Percentiles rank a stretch among this genome's conserved stretches.
Conservation (phyloP, 2,113 vertebrate genomes). For the Cacatua alba region DNA sequence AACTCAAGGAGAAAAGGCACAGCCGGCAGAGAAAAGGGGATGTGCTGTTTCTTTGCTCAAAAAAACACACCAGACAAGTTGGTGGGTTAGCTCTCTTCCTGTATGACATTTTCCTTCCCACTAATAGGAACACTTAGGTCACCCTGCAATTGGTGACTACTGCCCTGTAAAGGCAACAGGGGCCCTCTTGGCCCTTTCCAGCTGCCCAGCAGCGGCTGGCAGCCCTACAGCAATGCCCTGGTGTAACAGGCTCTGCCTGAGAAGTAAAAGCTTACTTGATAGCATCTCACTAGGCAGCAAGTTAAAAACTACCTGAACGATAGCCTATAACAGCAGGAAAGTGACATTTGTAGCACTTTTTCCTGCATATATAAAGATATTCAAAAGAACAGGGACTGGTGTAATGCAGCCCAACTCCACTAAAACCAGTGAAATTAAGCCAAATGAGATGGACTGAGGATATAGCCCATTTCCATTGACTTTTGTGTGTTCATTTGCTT, state of each 20-base stretch:
- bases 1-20: background rate
- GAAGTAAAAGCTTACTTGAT: background rate
- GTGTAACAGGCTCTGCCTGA: background rate
- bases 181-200: background rate
- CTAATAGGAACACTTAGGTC: background rate
- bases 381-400: background rate
- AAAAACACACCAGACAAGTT: background rate
- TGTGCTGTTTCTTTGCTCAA: background rate
- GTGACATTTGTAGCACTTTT: background rate
- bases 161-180: fast-evolving
- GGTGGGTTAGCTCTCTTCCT: background rate
- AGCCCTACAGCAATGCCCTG: background rate
- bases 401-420: background rate
- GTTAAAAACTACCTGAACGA: background rate
- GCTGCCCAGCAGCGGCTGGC: background rate
- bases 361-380: background rate
- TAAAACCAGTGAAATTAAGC: background rate
- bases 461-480: background rate
- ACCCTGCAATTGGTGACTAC: background rate
- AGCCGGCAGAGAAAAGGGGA: background rate
- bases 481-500: background rate
- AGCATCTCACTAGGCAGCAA: background rate
- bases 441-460: background rate
- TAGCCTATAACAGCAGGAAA: background rate
- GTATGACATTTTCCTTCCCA: background rate